Conservation (phyloP, 2,888 invertebrate species). For the Melieria omissa region DNA sequence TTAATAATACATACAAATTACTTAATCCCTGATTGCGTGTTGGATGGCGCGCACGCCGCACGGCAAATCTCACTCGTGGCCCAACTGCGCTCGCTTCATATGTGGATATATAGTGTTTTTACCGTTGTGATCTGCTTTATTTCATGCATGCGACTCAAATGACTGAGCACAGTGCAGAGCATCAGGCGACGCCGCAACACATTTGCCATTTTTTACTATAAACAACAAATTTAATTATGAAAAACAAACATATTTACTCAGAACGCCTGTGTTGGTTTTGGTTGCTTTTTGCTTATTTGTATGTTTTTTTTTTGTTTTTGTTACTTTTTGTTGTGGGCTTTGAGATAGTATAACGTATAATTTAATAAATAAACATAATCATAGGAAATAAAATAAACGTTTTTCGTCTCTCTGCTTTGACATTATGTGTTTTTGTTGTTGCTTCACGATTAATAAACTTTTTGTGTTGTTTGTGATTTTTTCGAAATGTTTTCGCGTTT, state of each 20-base stretch:
- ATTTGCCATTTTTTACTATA: too few species aligned
- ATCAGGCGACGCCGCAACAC: too few species aligned
- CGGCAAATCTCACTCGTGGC: not conserved
- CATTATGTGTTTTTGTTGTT: not conserved
- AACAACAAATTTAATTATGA: not conserved
- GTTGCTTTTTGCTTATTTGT: not conserved
- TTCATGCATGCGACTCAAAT: too few species aligned
- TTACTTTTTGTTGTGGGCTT: not conserved
- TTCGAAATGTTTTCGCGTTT: too few species aligned
- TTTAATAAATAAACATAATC: conserved; percentile 33
- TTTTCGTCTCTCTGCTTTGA: conserved; percentile 6
- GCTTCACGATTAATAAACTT: not conserved
- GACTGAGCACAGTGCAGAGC: too few species aligned
- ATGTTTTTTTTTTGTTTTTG: not conserved
- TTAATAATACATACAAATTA: conserved; percentile 17
- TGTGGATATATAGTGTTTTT: too few species aligned
- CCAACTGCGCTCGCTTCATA: too few species aligned
- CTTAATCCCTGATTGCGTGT: conserved; percentile 19
- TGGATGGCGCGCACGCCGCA: too few species aligned
- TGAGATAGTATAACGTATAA: conserved; percentile 32
- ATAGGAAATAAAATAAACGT: conserved; percentile 27
- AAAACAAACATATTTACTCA: not conserved
- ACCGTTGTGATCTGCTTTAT: too few species aligned
- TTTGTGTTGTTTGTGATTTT: too few species aligned
- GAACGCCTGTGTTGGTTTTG: too few species aligned